A percentile compares a stretch with the other conserved stretches of the same genome.
phyloP scores from a whole-genome alignment of 2,797 vertebrate species.

The Aphelocoma californica region DNA sequence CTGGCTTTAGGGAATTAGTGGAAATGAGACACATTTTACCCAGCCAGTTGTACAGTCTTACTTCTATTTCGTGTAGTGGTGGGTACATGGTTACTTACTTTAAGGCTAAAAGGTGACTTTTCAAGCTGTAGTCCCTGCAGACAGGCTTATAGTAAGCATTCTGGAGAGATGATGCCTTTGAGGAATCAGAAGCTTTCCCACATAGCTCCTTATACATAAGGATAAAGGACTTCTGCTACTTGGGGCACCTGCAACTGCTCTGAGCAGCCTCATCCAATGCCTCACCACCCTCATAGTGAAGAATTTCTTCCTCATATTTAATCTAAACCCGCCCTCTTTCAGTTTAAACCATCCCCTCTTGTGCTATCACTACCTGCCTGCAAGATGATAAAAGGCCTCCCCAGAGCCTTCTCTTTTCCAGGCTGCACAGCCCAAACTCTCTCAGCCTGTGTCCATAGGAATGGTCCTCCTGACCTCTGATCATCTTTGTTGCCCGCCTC shows the following conservation, averaged over 20 bases:
- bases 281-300: neutral
- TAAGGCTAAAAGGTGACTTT: neutral
- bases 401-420: neutral
- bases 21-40: neutral
- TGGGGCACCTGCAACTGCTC: neutral
- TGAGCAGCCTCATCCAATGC: neutral
- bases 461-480: neutral
- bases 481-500: neutral
- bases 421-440: neutral
- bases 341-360: neutral
- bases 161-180: neutral
- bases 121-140: neutral
- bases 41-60: neutral
- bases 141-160: neutral
- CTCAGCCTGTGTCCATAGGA: neutral
- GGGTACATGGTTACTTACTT: neutral
- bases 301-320: neutral
- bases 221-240: neutral
- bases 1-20: neutral
- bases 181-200: neutral
- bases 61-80: neutral
- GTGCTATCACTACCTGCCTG: neutral
- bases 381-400: neutral
- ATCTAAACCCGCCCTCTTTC: neutral
- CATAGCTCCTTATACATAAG: neutral